Evolutionary conservation across 1,140 invertebrate genomes (phyloP), one percentile per base, ranked within the genome.

Genomic region (Dendrolimus punctatus): DNA sequence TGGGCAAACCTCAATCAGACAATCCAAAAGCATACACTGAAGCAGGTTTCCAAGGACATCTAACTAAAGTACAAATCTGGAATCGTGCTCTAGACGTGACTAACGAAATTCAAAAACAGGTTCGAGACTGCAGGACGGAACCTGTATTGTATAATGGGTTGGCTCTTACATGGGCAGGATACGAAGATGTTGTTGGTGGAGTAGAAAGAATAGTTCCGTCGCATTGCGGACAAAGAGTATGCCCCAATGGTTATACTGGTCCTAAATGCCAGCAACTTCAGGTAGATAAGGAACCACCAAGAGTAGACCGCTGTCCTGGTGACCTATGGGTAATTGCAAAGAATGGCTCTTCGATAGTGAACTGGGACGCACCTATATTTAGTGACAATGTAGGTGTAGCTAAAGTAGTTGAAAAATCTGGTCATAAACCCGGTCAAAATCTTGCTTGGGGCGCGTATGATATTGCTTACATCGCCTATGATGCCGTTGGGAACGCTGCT

Each of bases 41-140:
- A 81, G 88, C 92, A 9, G 96, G 96, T 6, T 99, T 99, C 92
- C 95, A 97, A 88, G 98, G 98, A 9, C 94, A 96, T 68, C 77
- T 99, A 8, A 98, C 96, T 37, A 96, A 98, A 84, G 93, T 98
- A 36, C 96, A 99, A 88, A 91, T 99, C 49, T 99, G 98, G 96
- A 94, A 93, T 62, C 89, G 96, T 44, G 94, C 95, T 41, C 85
- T 99, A 2, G 96, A 98, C 76, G 93, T 98, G 8, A 95, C 94
- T 2, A 93, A 93, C 59, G 98, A 99, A 88, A 95, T 99, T 57
- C 96, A 98, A 62, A 95, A 96, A 80, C 95, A 96, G 90, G 94
- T 95, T 36, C 90, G 95, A 36, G 94, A 95, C 68, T 99, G 97
- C 73, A 91, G 96, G 70, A 96, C 95, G 6, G 95, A 97, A 62